Evolutionary conservation across 37 sponge, comb jelly and placozoan genomes (phyloP), one percentile per base, ranked within the genome.

Genomic region (Spongia lamella): DNA sequence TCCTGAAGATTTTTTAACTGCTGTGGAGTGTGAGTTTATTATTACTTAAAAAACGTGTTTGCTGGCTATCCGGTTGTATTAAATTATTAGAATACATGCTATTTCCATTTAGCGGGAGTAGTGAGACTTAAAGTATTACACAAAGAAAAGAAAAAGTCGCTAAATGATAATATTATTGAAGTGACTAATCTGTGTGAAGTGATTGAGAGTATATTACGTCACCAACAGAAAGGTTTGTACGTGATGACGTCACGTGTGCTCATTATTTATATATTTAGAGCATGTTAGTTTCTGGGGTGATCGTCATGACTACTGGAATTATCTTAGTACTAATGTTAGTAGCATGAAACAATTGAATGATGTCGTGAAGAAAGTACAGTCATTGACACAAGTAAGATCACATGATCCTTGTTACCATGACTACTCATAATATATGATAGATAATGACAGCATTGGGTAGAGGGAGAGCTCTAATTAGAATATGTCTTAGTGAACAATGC

Each of bases 201-300:
- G 13, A 53, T 90, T 43, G 91, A 90, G 66, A 47, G 40, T 0
- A 56, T 85, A 15, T 68, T 90, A 26, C 47, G 91, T 26, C 83
- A 90, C 58, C 75, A 78, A 27, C 86, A 86, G 71, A 85, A 86
- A 85, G 91, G 91, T 90, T 1, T 24, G 26, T 3, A 52, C 1
- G 1, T 51, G 16, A 53, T 51, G 25, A 26, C 43, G 25, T 4
- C 43, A 25, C 2, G 17, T 50, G 25, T 4, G 20, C 15, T 68
- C 26, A 38, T 33, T 40, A 13, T 33, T 33, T 33, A 7, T 40
- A 35, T 31, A 19, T 14, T 52, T 82, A 90, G 91, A 90, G 61
- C 85, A 79, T 66, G 32, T 82, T 16, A 85, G 70, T 30, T 90
- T 90, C 70, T 90, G 91, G 91, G 91, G 91, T 11, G 91, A 90